Evolutionary conservation across 30 jellyfish, hydroid and myxozoan genomes (phyloP).

Genomic region (Pelagia noctiluca): DNA sequence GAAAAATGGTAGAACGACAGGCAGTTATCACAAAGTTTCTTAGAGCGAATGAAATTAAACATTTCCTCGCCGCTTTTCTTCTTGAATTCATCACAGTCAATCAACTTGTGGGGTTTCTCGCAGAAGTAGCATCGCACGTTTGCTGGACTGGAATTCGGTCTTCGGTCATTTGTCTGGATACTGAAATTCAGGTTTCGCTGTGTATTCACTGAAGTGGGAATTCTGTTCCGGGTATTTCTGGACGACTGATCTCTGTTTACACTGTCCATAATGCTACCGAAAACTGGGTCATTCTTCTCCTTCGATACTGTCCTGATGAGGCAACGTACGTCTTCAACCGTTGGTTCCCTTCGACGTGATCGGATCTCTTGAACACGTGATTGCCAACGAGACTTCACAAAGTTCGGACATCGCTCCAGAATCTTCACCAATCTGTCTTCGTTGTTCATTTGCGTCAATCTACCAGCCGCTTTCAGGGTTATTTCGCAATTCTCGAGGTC

Average conservation of each 20-base stretch:
- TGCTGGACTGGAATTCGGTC: neutral
- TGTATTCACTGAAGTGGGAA: neutral
- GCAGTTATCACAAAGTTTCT: neutral
- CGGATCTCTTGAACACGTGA: slow-evolving; percentile 32
- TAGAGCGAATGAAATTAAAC: neutral
- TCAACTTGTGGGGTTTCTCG: slow-evolving; percentile 12
- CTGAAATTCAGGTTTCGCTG: slow-evolving; percentile 8
- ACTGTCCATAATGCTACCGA: slow-evolving; percentile 34
- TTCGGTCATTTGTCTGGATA: slow-evolving; percentile 3
- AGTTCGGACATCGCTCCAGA: slow-evolving; percentile 50
- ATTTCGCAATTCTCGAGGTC: slow-evolving; percentile 43
- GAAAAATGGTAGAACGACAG: neutral
- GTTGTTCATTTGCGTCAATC: slow-evolving; percentile 19
- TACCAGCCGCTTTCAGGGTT: slow-evolving; percentile 58
- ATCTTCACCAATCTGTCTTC: slow-evolving; percentile 38
- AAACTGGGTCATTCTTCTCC: slow-evolving; percentile 61
- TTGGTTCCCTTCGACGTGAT: slow-evolving; percentile 33
- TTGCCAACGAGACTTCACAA: slow-evolving; percentile 62
- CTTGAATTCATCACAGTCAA: neutral
- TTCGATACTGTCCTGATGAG: neutral
- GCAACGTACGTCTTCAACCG: slow-evolving; percentile 23
- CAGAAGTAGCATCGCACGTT: slow-evolving; percentile 13
- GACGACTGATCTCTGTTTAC: slow-evolving; percentile 5
- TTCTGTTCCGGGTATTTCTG: neutral
- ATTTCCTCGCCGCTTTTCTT: neutral